Base-by-base conservation (phyloP, 2,888 invertebrate genomes). In the Tetranychus piercei region DNA sequence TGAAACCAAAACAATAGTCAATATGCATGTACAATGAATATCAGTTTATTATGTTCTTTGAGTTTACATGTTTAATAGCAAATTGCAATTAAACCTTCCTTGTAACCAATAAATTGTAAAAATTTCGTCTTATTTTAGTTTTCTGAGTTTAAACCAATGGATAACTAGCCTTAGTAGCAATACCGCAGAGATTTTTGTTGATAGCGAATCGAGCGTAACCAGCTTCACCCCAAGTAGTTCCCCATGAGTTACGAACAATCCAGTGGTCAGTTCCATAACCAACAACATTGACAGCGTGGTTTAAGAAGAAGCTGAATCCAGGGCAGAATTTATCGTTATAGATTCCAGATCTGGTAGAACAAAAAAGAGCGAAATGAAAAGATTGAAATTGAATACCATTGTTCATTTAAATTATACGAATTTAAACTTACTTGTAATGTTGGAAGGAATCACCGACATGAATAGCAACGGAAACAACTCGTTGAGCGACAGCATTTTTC, bases 211-310 rank as follows among this genome's bases (percentile, higher is more conserved):
- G 89, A 80, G 94, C 89, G 85, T 90, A 94, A 69, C 94, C 94
- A 7, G 88, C 81, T 72, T 88, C 86, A 64, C 94, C 94, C 94
- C 93, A 94, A 18, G 84, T 81, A 77, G 84, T 82, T 18, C 89
- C 88, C 90, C 90, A 91, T n/a, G 90, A 91, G 84, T 92, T 92
- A 84, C 92, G 92, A 76, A 92, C 89, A 44, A 91, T 83, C 90
- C 91, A 92, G 83, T 89, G 91, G 82, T 90, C 90, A 6, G 88
- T 87, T 78, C 91, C 91, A 83, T 91, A 92, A 0, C 91, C 92
- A 34, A 91, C 90, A 76, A 87, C 88, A 79, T 91, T 82, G 20
- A 92, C 91, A 77, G 91, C 94, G 80, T 94, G 94, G 84, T 94
- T 92, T 65, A 94, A 85, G 8, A 11, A 4, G 5, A 23, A 64